phyloP scores from a whole-genome alignment of 2,888 invertebrate genomes.

The Lasioglossum vierecki region DNA sequence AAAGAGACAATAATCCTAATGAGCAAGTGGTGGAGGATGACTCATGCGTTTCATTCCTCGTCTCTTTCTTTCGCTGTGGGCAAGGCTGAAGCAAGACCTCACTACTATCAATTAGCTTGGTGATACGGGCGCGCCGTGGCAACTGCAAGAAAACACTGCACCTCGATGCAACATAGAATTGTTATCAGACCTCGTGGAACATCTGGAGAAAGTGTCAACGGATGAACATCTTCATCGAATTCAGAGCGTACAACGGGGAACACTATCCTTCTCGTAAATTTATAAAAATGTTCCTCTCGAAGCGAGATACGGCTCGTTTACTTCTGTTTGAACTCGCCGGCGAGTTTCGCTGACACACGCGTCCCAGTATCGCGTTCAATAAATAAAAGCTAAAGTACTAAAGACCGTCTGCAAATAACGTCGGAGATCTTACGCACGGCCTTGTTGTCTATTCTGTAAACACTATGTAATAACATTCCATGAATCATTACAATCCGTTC shows the following conservation, averaged over 20 bases:
- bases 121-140: background rate
- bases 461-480: conserved; percentile 15
- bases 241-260: background rate
- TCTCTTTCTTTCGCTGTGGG: conserved; percentile 9
- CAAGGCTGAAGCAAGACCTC: conserved; percentile 10
- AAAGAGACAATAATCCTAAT: background rate
- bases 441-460: conserved; percentile 18
- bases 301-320: background rate
- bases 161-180: background rate
- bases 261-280: background rate
- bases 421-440: background rate
- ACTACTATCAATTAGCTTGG: background rate
- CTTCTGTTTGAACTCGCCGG: background rate
- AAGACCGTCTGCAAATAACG: conserved; percentile 3
- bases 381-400: conserved; percentile 7
- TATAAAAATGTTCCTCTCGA: background rate
- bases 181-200: background rate
- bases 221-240: background rate
- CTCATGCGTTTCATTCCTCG: background rate
- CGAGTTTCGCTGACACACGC: background rate
- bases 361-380: conserved; percentile 1
- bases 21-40: conserved; percentile 4
- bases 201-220: background rate
- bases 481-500: conserved; percentile 12
- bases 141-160: background rate